These are phyloP conservation scores for Shargacucullia verbasci DNA, from an alignment of 2,888 invertebrate species.

Conservation along the genomic window DNA sequence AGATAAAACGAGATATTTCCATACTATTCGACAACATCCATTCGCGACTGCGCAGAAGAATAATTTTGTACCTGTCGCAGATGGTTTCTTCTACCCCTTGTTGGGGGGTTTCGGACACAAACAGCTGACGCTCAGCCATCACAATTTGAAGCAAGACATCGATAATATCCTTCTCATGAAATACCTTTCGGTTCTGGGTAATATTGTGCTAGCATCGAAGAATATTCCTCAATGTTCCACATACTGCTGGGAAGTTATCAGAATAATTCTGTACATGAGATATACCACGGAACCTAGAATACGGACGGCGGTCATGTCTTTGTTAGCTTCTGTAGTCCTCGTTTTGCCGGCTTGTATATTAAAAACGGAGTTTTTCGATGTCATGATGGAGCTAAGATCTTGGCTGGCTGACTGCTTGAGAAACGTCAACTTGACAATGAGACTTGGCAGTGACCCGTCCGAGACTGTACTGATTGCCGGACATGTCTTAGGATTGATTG, in stretches of 20 bases:
- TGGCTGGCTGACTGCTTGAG: slow-evolving; percentile 91
- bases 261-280: slow-evolving; percentile 91
- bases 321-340: slow-evolving; percentile 91
- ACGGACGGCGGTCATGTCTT: slow-evolving; percentile 90
- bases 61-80: slow-evolving; percentile 92
- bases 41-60: slow-evolving; percentile 88
- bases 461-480: slow-evolving; percentile 91
- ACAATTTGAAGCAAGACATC: slow-evolving; percentile 89
- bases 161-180: slow-evolving; percentile 91
- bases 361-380: slow-evolving; percentile 89
- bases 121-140: slow-evolving; percentile 86
- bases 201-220: slow-evolving; percentile 91
- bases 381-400: slow-evolving; percentile 90
- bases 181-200: slow-evolving; percentile 91
- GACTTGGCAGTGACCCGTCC: slow-evolving; percentile 89
- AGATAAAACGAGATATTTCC: slow-evolving; percentile 92
- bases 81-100: slow-evolving; percentile 95
- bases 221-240: slow-evolving; percentile 90
- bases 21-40: slow-evolving; percentile 76
- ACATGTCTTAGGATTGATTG: slow-evolving; percentile 89
- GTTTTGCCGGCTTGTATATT: slow-evolving; percentile 90
- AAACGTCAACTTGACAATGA: slow-evolving; percentile 84
- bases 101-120: slow-evolving; percentile 91
- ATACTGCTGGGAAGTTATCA: slow-evolving; percentile 92
- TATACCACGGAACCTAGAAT: slow-evolving; percentile 92